phyloP scores from a whole-genome alignment of 2,888 invertebrate species.

The Alviniconcha strummeri region DNA sequence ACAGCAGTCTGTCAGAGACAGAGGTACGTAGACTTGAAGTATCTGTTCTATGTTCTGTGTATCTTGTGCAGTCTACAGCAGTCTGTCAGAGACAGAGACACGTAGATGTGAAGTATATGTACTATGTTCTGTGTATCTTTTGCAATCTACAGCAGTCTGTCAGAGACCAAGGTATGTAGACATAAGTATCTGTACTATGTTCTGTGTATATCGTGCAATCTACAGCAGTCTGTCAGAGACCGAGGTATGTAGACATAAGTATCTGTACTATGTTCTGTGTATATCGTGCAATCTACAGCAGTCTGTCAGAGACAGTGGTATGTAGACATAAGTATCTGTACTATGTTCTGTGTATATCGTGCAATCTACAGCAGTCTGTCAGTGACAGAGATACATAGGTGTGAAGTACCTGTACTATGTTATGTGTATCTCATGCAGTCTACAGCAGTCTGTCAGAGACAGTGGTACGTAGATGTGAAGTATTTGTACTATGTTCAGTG shows the following conservation, averaged over 20 bases:
- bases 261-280: not conserved
- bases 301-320: not conserved
- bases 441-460: too few relatives aligned
- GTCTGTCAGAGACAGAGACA: not conserved
- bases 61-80: not conserved
- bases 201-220: not conserved
- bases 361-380: not conserved
- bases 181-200: not conserved
- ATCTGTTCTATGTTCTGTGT: not conserved
- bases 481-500: too few relatives aligned
- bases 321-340: not conserved
- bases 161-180: not conserved
- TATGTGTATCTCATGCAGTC: slow-evolving; percentile 49
- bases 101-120: not conserved
- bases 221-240: not conserved
- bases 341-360: not conserved
- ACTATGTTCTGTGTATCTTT: not conserved
- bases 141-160: not conserved
- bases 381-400: slow-evolving; percentile 47
- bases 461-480: too few relatives aligned
- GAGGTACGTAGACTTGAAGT: slow-evolving; percentile 42
- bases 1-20: slow-evolving; percentile 49
- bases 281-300: not conserved
- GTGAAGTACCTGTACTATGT: slow-evolving; percentile 62
- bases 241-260: not conserved